Conservation (phyloP, 2,113 vertebrate species). For the Anguilla rostrata region DNA sequence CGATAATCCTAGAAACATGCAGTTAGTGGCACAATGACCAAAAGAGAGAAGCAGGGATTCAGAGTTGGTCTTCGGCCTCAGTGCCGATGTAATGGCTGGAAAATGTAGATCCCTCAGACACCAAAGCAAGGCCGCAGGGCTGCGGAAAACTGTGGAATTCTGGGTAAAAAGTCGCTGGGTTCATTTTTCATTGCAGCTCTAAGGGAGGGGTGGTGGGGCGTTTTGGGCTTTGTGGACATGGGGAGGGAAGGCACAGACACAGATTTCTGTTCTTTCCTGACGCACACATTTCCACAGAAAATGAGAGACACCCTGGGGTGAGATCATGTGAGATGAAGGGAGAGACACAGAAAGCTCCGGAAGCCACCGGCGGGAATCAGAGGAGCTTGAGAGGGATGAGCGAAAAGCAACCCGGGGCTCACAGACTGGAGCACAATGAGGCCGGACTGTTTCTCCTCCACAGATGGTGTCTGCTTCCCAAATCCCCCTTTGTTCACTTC, state of each 20-base stretch:
- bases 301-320: not conserved
- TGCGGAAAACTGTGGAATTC: not conserved
- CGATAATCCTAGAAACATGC: too few relatives aligned
- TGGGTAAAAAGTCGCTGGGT: not conserved
- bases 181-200: not conserved
- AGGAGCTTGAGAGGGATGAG: not conserved
- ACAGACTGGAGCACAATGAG: not conserved
- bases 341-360: not conserved
- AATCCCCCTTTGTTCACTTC: not conserved
- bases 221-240: not conserved
- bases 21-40: not conserved
- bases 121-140: not conserved
- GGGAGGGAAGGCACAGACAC: not conserved
- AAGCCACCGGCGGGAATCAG: not conserved
- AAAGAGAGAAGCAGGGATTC: not conserved
- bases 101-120: not conserved
- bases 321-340: not conserved
- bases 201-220: not conserved
- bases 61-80: not conserved
- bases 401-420: not conserved
- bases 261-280: not conserved
- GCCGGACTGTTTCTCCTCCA: not conserved
- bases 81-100: not conserved
- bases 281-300: not conserved
- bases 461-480: slow-evolving; percentile 1